Base-by-base conservation (phyloP, 1,140 invertebrate genomes). In the Eriosoma lanigerum region DNA sequence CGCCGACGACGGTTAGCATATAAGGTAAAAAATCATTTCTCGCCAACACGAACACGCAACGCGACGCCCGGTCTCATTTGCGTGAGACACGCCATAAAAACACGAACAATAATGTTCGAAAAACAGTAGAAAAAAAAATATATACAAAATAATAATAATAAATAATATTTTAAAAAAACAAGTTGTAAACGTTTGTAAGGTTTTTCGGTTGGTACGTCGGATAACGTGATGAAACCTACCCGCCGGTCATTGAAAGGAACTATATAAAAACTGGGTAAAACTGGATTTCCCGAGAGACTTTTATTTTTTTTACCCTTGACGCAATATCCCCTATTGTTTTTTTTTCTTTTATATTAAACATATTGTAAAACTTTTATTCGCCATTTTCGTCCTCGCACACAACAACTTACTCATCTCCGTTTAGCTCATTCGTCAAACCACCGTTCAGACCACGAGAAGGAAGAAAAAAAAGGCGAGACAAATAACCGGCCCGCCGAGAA, bases 41-140 rank as follows among this genome's bases (percentile, higher is more conserved):
- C 19, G 56, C 56, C 6, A 60, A 58, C n/a, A 73, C 19, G 21
- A 76, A 78, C 75, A 78, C 75, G 75, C 75, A 19, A 78, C 48
- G 46, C 58, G 56, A 46, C 56, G n/a, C n/a, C n/a, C n/a, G 24
- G 75, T 62, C 75, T 78, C 38, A 78, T 78, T 78, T 78, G 75
- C 75, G 75, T 78, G 75, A 17, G 21, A 46, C 75, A 78, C 75
- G 75, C 75, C 56, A 78, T 78, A 60, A 78, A 78, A 78, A 78
- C 29, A 21, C 13, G 21, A 62, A 78, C 54, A 76, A n/a, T n/a
- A n/a, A n/a, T n/a, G n/a, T n/a, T n/a, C n/a, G n/a, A n/a, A n/a
- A n/a, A n/a, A n/a, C n/a, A n/a, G n/a, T n/a, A n/a, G n/a, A n/a
- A n/a, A n/a, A n/a, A n/a, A n/a, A n/a, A n/a, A n/a, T n/a, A n/a